Base-by-base conservation (phyloP, 2,113 vertebrate species). In the Peromyscus leucopus region DNA sequence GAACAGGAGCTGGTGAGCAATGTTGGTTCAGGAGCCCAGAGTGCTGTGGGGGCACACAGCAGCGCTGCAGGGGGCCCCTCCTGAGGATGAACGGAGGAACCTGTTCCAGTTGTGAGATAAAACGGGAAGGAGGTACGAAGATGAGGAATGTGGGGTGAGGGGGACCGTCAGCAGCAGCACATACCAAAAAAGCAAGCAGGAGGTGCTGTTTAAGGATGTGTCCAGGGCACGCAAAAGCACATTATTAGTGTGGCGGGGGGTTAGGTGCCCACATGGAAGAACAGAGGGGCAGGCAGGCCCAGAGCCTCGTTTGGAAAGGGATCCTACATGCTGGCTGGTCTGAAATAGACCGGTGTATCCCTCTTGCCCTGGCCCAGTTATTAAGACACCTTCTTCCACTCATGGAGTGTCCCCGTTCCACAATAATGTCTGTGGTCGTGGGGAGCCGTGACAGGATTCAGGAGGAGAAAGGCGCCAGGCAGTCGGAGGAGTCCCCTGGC, bases 1-100 rank as follows among this genome's bases (percentile, higher is more conserved):
- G 48, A 31, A 3, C 1, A 1, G 85, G 2, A 16, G 28, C 1
- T 0, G 10, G 33, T 9, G 21, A n/a, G 15, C 33, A 2, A 2
- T 9, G 16, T 2, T 10, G 42, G 11, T 82, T 48, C 51, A 24
- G 69, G 31, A 85, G 65, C 67, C 0, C 0, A 0, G 67, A 0
- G 39, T 16, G 63, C 88, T 57, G 17, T 75, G n/a, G 59, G 65
- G 15, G 39, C 65, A 21, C 2, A 0, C 12, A 28, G 2, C 8
- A 3, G 59, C 5, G 55, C 79, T 1, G 7, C 69, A 31, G 79
- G n/a, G 67, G 17, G 17, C 19, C 76, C 42, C 33, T 5, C 28
- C 78, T 13, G 2, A 3, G 74, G 26, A 48, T 22, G 31, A 9
- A 51, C 51, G 2, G n/a, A 59, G 74, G 84, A 6, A 36, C 24